Base-by-base conservation (phyloP, 2,113 vertebrate genomes). In the Galemys pyrenaicus region DNA sequence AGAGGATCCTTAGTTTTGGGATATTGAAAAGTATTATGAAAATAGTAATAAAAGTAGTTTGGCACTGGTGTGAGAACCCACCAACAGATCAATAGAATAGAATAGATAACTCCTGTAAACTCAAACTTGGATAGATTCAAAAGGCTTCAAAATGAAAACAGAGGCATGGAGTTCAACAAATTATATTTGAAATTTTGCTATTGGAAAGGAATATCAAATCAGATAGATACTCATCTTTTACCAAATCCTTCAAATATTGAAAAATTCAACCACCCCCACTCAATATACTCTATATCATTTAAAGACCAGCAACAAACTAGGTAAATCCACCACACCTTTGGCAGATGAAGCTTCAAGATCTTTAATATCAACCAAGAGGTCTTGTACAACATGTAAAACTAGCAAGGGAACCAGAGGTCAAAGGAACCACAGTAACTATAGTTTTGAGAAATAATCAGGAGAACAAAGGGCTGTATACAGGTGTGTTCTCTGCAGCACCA, bases 141-240 rank as follows among this genome's bases (percentile, higher is more conserved):
- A 74, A 81, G 67, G 10, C 67, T 89, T 83, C 65, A 65, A 26
- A 46, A 64, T 74, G 84, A 86, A 96, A 20, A 74, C 39, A 92
- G 62, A 49, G n/a, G 37, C 32, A 54, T 24, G 51, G 70, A 49
- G 51, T 75, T 83, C 41, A 92, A 62, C n/a, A 71, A 75, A 49
- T 80, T 71, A 32, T 65, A 7, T 51, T 92, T 56, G 32, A 94
- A 87, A 81, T 49, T n/a, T 74, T 78, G 37, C 35, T 56, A 8
- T 77, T 71, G 85, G 17, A 30, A 89, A 81, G 67, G 51, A 68
- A 68, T 90, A 78, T 60, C 71, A 73, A 58, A 30, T 62, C 84
- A 91, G 28, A 68, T 54, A 46, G 56, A 37, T 58, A 10, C 15
- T 41, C 11, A 87, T 71, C 30, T 87, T 64, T 84, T 58, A 90